phyloP scores from a whole-genome alignment of 2,888 invertebrate species.

The Temnothorax unifasciatus region DNA sequence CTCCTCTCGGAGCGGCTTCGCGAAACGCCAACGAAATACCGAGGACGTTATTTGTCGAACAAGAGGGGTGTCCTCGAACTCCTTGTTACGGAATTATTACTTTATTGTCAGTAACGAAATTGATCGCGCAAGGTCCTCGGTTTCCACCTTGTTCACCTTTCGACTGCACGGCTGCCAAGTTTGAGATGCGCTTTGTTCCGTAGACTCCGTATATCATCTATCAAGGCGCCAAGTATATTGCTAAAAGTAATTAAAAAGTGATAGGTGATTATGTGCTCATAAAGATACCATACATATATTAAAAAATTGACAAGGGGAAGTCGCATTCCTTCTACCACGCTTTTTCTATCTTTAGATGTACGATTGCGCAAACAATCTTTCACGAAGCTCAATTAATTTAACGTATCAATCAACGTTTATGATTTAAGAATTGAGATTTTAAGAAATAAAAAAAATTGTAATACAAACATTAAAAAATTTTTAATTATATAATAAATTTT shows the following conservation, averaged over 20 bases:
- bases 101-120: constrained; percentile 25
- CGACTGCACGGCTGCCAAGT: neutral
- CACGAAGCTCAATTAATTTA: neutral
- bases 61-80: constrained; percentile 9
- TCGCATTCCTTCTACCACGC: neutral
- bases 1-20: constrained; percentile 38
- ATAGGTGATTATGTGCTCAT: neutral
- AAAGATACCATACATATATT: neutral
- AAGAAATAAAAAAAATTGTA: neutral
- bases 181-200: neutral
- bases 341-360: neutral
- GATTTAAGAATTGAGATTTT: neutral
- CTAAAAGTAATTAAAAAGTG: neutral
- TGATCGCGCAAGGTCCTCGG: constrained; percentile 11
- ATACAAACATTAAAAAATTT: neutral
- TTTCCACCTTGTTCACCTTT: neutral
- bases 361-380: neutral
- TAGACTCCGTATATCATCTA: neutral
- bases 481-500: neutral
- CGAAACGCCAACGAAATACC: constrained; percentile 1
- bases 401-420: neutral
- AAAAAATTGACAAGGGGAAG: neutral
- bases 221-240: neutral
- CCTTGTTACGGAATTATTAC: neutral
- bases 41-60: constrained; percentile 11